phyloP scores from a whole-genome alignment of 1,140 invertebrate species.

The Caenorhabditis brenneri region DNA sequence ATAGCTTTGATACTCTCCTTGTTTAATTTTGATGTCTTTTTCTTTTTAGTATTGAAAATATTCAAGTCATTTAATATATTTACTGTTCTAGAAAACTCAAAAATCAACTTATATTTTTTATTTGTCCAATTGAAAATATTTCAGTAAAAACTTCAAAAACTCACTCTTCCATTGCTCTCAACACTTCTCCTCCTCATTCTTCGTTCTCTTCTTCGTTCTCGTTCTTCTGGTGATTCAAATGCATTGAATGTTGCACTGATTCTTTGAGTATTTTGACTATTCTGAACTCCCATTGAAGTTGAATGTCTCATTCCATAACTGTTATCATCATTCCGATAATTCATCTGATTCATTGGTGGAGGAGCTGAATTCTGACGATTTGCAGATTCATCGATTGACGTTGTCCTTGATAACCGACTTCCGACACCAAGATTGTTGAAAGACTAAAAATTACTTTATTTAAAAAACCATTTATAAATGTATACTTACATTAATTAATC shows the following conservation, averaged over 20 bases:
- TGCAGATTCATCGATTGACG: slow-evolving; percentile 52
- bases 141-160: neutral
- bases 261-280: slow-evolving; percentile 9
- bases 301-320: slow-evolving; percentile 43
- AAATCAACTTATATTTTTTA: too few species aligned
- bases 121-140: neutral
- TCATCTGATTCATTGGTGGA: neutral
- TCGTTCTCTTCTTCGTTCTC: slow-evolving; percentile 59
- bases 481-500: slow-evolving; percentile 60
- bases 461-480: too few species aligned
- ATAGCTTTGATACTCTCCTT: too few species aligned
- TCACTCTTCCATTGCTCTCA: slow-evolving; percentile 40
- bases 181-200: slow-evolving; percentile 57
- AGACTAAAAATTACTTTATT: slow-evolving; percentile 42
- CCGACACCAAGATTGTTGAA: slow-evolving; percentile 56
- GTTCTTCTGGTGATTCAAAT: slow-evolving; percentile 47
- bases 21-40: too few species aligned
- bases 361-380: slow-evolving; percentile 28
- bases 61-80: too few species aligned
- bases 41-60: too few species aligned
- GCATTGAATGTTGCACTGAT: slow-evolving; percentile 28
- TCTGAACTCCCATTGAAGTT: slow-evolving; percentile 4
- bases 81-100: neutral
- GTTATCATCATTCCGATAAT: slow-evolving; percentile 1
- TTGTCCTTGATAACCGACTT: slow-evolving; percentile 53